Conservation (phyloP, 2,797 vertebrate species). For the Lepilemur septentrionalis region DNA sequence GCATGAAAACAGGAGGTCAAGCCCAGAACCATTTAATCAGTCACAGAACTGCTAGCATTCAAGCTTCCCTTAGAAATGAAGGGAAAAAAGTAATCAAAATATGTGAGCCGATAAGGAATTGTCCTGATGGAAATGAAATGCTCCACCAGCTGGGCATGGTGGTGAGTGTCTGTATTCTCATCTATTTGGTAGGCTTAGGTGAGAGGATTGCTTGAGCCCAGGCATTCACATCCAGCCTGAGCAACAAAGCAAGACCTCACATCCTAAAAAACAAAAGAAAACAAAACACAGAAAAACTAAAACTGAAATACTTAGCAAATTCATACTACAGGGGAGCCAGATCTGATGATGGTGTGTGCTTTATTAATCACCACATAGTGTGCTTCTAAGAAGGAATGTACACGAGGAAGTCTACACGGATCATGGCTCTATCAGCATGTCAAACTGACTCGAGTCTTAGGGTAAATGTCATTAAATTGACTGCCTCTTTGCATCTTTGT, state of each 20-base stretch:
- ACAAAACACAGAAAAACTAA: background rate
- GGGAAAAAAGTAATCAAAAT: background rate
- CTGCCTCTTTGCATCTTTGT: background rate
- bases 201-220: background rate
- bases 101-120: background rate
- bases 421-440: background rate
- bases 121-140: background rate
- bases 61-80: background rate
- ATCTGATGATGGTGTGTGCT: background rate
- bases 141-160: background rate
- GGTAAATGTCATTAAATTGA: background rate
- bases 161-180: background rate
- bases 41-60: background rate
- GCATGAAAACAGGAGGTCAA: background rate
- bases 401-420: background rate
- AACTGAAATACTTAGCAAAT: background rate
- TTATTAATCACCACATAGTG: background rate
- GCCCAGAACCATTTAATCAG: background rate
- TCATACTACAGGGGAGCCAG: background rate
- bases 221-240: background rate
- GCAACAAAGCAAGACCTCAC: background rate
- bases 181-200: too few species aligned
- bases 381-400: background rate
- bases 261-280: too few species aligned
- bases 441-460: background rate